Evolutionary conservation across 2,113 vertebrate genomes (phyloP).

Genomic region (Oryzias curvinotus): DNA sequence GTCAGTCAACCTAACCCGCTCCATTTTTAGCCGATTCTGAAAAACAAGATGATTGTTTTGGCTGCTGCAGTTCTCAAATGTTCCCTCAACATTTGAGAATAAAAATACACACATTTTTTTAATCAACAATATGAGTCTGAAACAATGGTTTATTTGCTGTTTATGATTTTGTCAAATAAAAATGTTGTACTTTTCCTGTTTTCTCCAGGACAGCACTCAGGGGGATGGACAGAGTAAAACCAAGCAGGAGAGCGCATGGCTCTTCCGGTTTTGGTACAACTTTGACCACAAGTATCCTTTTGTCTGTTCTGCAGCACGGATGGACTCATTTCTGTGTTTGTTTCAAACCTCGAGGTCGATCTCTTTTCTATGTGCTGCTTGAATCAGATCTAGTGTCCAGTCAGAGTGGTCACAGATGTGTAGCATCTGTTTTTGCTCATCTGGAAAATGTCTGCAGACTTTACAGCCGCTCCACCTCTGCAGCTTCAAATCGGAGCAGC

Average conservation of each 20-base stretch:
- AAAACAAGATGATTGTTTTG: no score
- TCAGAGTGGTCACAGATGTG: background rate
- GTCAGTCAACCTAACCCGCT: no score
- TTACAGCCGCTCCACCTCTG: background rate
- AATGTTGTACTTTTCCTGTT: conserved; percentile 5
- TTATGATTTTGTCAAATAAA: no score
- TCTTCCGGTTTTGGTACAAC: conserved; percentile 96
- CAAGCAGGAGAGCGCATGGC: conserved; percentile 96
- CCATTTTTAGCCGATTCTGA: no score
- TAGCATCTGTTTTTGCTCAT: background rate
- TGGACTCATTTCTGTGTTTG: background rate
- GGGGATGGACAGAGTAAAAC: conserved; percentile 84
- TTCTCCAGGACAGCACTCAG: conserved; percentile 70
- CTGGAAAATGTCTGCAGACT: background rate
- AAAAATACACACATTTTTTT: no score
- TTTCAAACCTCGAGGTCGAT: background rate
- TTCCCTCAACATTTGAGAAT: no score
- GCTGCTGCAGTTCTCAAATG: no score
- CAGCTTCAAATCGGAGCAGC: conserved; percentile 25
- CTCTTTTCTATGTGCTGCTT: background rate
- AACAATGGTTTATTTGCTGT: no score
- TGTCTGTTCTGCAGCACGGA: conserved; percentile 1
- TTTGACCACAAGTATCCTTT: conserved; percentile 99
- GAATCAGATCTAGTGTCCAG: background rate
- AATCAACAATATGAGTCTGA: no score